These are phyloP conservation scores for Indicator indicator DNA, from an alignment of 2,113 vertebrate species.

Conservation along the genomic window DNA sequence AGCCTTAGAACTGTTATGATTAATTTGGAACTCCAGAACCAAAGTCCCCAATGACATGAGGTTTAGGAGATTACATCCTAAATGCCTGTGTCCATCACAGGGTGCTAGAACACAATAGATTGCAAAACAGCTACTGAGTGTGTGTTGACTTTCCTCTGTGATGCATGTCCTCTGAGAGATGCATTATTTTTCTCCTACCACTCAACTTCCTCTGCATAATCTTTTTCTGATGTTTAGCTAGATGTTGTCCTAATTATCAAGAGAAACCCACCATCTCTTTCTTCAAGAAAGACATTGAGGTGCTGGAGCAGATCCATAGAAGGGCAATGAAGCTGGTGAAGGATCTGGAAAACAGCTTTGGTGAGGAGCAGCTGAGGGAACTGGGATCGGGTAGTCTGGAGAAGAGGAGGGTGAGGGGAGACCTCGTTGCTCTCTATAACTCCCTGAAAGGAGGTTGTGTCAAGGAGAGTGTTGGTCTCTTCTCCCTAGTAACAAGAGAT, in stretches of 20 bases:
- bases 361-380: too few species aligned
- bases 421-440: too few species aligned
- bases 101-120: background rate
- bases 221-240: background rate
- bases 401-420: too few species aligned
- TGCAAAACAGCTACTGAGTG: slow-evolving; percentile 12
- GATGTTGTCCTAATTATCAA: background rate
- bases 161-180: background rate
- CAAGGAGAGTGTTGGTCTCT: too few species aligned
- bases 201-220: background rate
- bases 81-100: background rate
- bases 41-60: background rate
- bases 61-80: background rate
- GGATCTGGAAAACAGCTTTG: too few species aligned
- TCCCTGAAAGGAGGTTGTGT: too few species aligned
- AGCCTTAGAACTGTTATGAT: background rate
- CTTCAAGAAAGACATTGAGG: too few species aligned
- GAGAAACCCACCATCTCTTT: background rate
- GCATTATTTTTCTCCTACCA: background rate
- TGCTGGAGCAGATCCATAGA: too few species aligned
- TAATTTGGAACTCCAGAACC: background rate
- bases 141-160: background rate
- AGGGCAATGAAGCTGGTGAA: too few species aligned
- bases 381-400: too few species aligned
- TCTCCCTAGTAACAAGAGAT: too few species aligned